These are phyloP conservation scores for Anthopleura sola DNA, from an alignment of 64 coral and sea anemone genomes.

Conservation along the genomic window DNA sequence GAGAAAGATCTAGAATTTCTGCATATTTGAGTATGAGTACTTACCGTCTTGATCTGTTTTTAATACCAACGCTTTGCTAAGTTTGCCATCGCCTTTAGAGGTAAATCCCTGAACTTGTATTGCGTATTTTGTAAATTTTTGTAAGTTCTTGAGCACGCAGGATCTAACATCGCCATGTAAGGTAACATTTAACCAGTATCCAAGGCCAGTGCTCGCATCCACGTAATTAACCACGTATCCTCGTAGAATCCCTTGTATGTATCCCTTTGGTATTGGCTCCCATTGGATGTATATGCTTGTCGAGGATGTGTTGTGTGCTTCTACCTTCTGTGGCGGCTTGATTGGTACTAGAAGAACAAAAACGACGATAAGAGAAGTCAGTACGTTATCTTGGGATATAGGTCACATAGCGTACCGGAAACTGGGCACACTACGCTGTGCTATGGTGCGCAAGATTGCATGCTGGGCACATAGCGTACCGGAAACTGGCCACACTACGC, in stretches of 20 bases:
- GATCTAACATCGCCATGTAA: constrained; percentile 23
- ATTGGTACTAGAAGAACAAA: constrained; percentile 53
- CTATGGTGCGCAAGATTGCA: no score
- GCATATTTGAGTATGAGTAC: no score
- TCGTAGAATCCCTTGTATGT: constrained; percentile 52
- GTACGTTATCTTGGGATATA: no score
- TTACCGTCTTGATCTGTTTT: constrained; percentile 54
- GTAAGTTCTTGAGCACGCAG: constrained; percentile 31
- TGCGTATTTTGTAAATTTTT: constrained; percentile 59
- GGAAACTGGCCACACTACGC: no score
- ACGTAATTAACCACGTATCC: constrained; percentile 64
- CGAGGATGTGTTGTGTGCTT: constrained; percentile 48
- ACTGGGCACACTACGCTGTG: no score
- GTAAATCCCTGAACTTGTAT: constrained; percentile 41
- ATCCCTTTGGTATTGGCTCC: constrained; percentile 43
- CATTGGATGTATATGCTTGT: constrained; percentile 71
- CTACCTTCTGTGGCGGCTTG: constrained; percentile 61
- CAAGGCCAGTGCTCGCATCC: not conserved
- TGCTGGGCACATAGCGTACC: no score
- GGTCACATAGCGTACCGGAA: no score
- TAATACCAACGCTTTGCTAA: constrained; percentile 24
- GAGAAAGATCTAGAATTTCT: no score
- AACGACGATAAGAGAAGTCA: no score
- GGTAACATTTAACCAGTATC: constrained; percentile 7
- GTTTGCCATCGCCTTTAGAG: constrained; percentile 31